Percentiles rank a stretch among this genome's conserved stretches.
Evolutionary conservation across 2,888 invertebrate genomes (phyloP).

Genomic region (Polyploca ridens): DNA sequence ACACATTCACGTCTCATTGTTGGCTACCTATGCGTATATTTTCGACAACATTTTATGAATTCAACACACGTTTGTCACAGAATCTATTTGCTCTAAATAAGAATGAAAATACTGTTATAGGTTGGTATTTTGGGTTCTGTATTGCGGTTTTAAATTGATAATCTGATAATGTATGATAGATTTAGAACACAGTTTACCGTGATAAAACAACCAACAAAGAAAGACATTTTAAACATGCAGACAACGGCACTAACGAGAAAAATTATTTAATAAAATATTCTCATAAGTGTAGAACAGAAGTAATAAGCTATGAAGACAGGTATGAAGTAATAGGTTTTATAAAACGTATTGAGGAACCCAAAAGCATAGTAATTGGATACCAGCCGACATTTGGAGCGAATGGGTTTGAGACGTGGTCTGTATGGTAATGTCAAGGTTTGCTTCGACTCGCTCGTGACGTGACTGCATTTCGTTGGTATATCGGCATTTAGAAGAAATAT

Average conservation of each 20-base stretch:
- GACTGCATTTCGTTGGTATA: conserved; percentile 29
- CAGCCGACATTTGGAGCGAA: conserved; percentile 17
- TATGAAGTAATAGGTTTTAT: conserved; percentile 9
- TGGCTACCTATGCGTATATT: not conserved
- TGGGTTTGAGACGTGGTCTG: conserved; percentile 20
- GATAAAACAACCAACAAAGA: too few relatives aligned
- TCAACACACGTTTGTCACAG: not conserved
- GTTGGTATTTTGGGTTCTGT: not conserved
- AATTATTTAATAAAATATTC: not conserved
- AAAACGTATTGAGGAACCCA: not conserved
- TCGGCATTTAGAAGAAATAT: not conserved
- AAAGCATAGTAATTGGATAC: conserved; percentile 16
- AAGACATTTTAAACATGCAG: not conserved
- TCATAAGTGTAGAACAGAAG: not conserved
- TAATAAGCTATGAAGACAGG: not conserved
- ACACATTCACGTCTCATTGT: not conserved
- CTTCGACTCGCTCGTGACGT: conserved; percentile 20
- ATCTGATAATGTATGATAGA: not conserved
- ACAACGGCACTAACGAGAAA: not conserved
- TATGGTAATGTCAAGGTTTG: conserved; percentile 37
- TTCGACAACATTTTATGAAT: not conserved
- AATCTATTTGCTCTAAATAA: not conserved
- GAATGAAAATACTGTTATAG: conserved; percentile 6
- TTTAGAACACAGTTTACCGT: not conserved
- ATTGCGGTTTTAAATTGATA: not conserved